Evolutionary conservation across 2,797 vertebrate genomes (phyloP), one percentile per base, ranked within the genome.

Genomic region (Poeciliopsis infans): DNA sequence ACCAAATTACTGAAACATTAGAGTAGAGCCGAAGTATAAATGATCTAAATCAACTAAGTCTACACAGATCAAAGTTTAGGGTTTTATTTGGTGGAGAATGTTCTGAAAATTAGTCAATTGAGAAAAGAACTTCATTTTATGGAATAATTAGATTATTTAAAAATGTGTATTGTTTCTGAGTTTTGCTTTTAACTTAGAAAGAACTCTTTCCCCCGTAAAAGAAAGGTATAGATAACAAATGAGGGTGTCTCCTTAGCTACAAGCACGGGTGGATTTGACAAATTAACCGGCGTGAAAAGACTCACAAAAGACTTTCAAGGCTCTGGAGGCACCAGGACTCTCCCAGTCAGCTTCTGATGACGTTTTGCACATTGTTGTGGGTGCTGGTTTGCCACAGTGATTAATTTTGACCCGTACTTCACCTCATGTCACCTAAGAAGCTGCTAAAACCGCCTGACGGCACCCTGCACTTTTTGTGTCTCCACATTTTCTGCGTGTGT

Each of bases 321-420:
- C 71, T 59, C 49, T 75, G 49, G 64, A 75, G 80, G 72, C 69
- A 85, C 76, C 80, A 74, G 83, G 77, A 77, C 72, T 2, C 47
- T 55, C 31, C 83, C 75, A 0, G 71, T 70, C 72, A 77, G 68
- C 59, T 33, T 39, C 71, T 45, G 71, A 88, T 59, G 72, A 77
- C 25, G 12, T 77, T 81, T 11, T 20, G 7, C 70, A 39, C 79
- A 57, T 77, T 7, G 43, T 80, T 72, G 71, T 25, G 41, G 64
- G 28, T 43, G 68, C 81, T 76, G 77, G 71, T 83, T 68, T 47
- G 80, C 66, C 83, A 76, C 71, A 43, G 66, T 77, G 77, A 81
- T 87, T 81, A 86, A 86, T 83, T 86, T 45, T 91, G 89, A 92
- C 93, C 90, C 85, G 39, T 8, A 85, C 85, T 89, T 92, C 77